Base-by-base conservation (phyloP, 1,140 invertebrate genomes). In the Aphelenchoides fujianensis region DNA sequence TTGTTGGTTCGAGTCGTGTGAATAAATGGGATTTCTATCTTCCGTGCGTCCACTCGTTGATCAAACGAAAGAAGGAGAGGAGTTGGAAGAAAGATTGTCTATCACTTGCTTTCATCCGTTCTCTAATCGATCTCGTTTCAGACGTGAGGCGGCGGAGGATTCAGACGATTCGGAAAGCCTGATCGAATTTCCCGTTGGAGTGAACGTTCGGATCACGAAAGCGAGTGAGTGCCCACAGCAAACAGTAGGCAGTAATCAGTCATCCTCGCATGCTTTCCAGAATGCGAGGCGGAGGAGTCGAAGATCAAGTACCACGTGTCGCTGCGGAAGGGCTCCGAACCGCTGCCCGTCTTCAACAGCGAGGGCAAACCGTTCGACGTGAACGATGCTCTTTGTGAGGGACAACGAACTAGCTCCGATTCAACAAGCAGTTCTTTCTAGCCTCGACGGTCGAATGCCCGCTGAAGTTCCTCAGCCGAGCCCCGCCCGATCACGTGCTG, bases 131-230 rank as follows among this genome's bases (percentile, higher is more conserved):
- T 59, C 34, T 5, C 55, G 34, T 23, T 59, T 48, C 34, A 59
- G 55, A 59, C 27, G 34, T 59, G 5, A 30, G 28, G 5, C 7
- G 55, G 28, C 19, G 55, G 5, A 7, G 5, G 55, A 59, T 59
- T 59, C 55, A 5, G 55, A 59, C 5, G 55, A 59, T 32, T 16
- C 5, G 12, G 55, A 59, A 23, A 30, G 27, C 5, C 55, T 59
- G 5, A 59, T 59, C 19, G 55, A 59, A 32, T 59, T 59, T 19
- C 55, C 55, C 5, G 55, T 59, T 59, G 23, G 55, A 16, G 55
- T 59, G 19, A 59, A 23, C 55, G 34, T 59, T 32, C 5, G 23
- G 55, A 59, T 59, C 19, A 59, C 19, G 55, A 59, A 59, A 59
- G 5, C 19, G 27, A 59, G 55, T 59, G 34, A 59, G 55, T 7